Conservation (phyloP, 2,888 invertebrate species). For the Xestobium rufovillosum region DNA sequence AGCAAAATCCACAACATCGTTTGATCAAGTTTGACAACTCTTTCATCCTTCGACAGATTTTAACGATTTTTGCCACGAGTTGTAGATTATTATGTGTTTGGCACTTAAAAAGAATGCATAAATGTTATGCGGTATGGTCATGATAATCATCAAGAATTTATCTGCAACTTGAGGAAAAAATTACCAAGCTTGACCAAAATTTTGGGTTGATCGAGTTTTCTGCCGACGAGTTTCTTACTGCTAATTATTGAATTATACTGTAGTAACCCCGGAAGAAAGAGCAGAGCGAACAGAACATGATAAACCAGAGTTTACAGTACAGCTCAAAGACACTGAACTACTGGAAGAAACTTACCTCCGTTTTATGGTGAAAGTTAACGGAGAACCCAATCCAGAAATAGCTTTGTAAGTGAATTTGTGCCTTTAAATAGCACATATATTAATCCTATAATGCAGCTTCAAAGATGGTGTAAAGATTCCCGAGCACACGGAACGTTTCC, state of each 20-base stretch:
- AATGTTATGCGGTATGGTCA: too few species aligned
- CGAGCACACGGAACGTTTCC: constrained; percentile 58
- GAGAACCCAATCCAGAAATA: constrained; percentile 82
- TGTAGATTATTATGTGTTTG: too few species aligned
- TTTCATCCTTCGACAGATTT: too few species aligned
- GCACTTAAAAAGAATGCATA: too few species aligned
- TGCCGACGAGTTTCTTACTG: not conserved
- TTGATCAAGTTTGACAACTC: too few species aligned
- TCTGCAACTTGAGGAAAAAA: too few species aligned
- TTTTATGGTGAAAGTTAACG: constrained; percentile 82
- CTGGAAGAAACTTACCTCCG: constrained; percentile 78
- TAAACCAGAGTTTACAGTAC: constrained; percentile 76
- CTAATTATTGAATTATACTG: constrained; percentile 11
- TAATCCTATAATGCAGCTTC: constrained; percentile 50
- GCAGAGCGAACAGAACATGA: constrained; percentile 61
- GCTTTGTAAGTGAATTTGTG: constrained; percentile 73
- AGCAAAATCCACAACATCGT: too few species aligned
- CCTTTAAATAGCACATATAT: not conserved
- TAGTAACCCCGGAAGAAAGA: constrained; percentile 67
- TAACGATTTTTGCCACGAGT: too few species aligned
- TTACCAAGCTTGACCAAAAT: too few species aligned
- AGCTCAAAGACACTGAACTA: constrained; percentile 80
- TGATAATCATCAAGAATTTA: too few species aligned
- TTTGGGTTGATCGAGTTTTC: too few species aligned
- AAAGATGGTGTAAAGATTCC: constrained; percentile 72